phyloP scores from a whole-genome alignment of 2,113 vertebrate species.

The Felis chaus region DNA sequence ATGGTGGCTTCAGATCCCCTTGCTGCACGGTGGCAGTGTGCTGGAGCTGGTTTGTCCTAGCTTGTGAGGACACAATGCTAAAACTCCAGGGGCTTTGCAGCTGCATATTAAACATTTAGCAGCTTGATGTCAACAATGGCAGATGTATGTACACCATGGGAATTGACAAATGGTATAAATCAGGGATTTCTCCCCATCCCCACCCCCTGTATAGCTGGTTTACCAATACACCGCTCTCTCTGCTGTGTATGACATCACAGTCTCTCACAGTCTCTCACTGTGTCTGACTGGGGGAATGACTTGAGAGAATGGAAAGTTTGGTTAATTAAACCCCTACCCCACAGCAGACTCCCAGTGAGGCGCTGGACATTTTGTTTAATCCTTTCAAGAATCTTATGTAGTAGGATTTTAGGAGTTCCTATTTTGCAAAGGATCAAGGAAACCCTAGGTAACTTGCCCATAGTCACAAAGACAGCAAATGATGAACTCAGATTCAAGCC shows the following conservation, averaged over 20 bases:
- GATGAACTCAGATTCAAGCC: background rate
- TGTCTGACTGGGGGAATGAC: background rate
- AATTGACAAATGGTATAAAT: background rate
- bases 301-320: background rate
- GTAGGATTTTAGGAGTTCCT: background rate
- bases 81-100: background rate
- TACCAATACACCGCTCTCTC: background rate
- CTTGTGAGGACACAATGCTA: background rate
- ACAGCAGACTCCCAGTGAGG: background rate
- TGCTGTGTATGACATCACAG: background rate
- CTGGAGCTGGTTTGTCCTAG: background rate
- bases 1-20: background rate
- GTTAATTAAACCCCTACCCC: background rate
- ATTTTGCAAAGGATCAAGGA: background rate
- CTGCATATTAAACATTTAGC: background rate
- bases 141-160: background rate
- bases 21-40: fast-evolving
- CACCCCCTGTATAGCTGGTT: background rate
- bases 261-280: no score
- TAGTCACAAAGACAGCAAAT: background rate
- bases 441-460: background rate
- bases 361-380: background rate
- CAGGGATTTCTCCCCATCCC: background rate
- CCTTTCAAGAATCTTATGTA: background rate
- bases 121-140: background rate